phyloP scores from a whole-genome alignment of 1,140 invertebrate genomes.

The Aphis gossypii region DNA sequence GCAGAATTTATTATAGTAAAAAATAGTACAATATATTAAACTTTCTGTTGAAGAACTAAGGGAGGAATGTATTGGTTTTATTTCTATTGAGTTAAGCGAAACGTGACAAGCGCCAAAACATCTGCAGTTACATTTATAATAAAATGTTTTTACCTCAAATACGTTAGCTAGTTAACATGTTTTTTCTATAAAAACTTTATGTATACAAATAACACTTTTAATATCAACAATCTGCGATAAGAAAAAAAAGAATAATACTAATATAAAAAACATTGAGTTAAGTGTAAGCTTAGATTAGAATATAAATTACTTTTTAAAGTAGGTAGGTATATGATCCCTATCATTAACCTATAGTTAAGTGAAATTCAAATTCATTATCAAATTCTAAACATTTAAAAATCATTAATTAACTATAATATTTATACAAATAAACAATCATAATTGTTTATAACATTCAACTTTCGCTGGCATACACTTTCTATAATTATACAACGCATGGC shows the following conservation, averaged over 20 bases:
- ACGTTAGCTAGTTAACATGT: not conserved
- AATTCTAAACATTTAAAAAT: conserved; percentile 8
- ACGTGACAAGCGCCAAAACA: not conserved
- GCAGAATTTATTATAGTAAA: not conserved
- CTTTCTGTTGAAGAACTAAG: not conserved
- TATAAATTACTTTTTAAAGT: not conserved
- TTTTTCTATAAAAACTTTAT: not conserved
- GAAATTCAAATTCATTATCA: not conserved
- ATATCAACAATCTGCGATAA: not conserved
- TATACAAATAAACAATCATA: conserved; percentile 18
- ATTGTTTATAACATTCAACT: conserved; percentile 41
- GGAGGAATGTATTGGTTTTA: not conserved
- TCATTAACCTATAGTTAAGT: not conserved
- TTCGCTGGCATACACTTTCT: conserved; percentile 18
- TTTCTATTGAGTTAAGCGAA: too few species aligned
- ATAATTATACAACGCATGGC: not conserved
- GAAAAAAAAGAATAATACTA: not conserved
- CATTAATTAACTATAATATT: not conserved
- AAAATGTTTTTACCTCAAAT: not conserved
- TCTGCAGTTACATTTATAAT: not conserved
- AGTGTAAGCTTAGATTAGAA: too few species aligned
- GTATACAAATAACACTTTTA: not conserved
- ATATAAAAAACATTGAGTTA: not conserved
- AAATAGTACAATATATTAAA: not conserved
- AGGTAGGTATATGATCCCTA: not conserved